Conservation (phyloP, 2,888 invertebrate genomes). For the Bombylius discolor region DNA sequence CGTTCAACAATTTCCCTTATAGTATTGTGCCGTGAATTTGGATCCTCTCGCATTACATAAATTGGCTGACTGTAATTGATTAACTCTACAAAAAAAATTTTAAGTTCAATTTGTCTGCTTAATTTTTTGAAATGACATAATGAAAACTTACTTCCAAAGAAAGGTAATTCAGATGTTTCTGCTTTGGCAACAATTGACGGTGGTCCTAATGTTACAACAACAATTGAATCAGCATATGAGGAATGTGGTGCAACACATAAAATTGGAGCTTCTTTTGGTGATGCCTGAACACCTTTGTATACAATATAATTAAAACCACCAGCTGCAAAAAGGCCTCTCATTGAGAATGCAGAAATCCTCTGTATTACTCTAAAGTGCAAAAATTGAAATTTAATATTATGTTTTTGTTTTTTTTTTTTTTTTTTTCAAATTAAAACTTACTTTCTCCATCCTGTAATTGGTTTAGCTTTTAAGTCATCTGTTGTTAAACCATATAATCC, state of each 20-base stretch:
- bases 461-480: constrained; percentile 62
- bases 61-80: constrained; percentile 92
- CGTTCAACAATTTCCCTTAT: constrained; percentile 77
- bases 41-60: constrained; percentile 86
- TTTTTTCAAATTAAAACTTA: constrained; percentile 34
- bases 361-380: constrained; percentile 44
- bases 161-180: constrained; percentile 66
- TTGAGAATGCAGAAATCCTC: constrained; percentile 50
- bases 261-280: constrained; percentile 62
- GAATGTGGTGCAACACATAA: constrained; percentile 84
- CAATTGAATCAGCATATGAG: constrained; percentile 77
- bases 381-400: background rate
- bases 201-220: constrained; percentile 68
- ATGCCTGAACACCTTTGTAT: constrained; percentile 54
- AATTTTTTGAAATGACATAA: too few relatives aligned
- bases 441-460: constrained; percentile 85
- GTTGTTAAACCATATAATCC: constrained; percentile 69
- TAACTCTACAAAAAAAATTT: constrained; percentile 48
- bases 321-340: constrained; percentile 62
- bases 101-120: background rate
- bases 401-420: background rate
- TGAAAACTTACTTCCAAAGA: constrained; percentile 73
- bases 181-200: constrained; percentile 84
- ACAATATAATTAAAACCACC: constrained; percentile 73
- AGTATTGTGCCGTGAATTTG: constrained; percentile 80